phyloP scores from a whole-genome alignment of 2,797 vertebrate species.

The Neostethus bicornis region DNA sequence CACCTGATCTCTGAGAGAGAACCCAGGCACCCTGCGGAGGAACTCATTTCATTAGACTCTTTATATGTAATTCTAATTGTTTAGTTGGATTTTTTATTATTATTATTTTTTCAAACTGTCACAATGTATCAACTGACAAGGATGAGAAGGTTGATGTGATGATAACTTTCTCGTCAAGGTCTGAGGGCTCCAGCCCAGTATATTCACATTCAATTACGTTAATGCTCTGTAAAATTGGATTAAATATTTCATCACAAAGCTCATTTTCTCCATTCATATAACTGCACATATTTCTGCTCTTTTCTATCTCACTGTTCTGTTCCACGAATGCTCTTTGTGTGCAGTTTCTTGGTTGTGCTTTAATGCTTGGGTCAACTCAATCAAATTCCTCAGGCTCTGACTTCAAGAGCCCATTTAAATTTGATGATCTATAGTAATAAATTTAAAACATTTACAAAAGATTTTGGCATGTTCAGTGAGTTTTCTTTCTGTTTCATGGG shows the following conservation, averaged over 20 bases:
- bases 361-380: constrained; percentile 55
- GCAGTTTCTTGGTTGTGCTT: constrained; percentile 15
- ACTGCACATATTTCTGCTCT: constrained; percentile 14
- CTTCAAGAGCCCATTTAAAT: constrained; percentile 45
- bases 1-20: too few relatives aligned
- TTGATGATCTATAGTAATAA: constrained; percentile 34
- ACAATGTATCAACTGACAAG: too few relatives aligned
- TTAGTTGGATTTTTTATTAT: too few relatives aligned
- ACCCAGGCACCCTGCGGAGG: too few relatives aligned
- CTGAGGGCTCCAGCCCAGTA: constrained; percentile 33
- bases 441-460: constrained; percentile 46
- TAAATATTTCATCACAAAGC: constrained; percentile 32
- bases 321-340: constrained; percentile 39
- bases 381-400: constrained; percentile 44
- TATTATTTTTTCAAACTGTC: too few relatives aligned
- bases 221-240: constrained; percentile 64
- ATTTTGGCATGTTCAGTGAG: constrained; percentile 10
- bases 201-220: constrained; percentile 46
- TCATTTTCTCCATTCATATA: constrained; percentile 30
- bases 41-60: too few relatives aligned
- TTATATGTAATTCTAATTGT: too few relatives aligned
- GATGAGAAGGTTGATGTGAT: constrained; percentile 24
- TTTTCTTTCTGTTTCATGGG: constrained; percentile 7
- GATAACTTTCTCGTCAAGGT: constrained; percentile 35
- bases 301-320: constrained; percentile 17